phyloP scores from a whole-genome alignment of 2,797 vertebrate genomes.

The Crypturellus tataupa region DNA sequence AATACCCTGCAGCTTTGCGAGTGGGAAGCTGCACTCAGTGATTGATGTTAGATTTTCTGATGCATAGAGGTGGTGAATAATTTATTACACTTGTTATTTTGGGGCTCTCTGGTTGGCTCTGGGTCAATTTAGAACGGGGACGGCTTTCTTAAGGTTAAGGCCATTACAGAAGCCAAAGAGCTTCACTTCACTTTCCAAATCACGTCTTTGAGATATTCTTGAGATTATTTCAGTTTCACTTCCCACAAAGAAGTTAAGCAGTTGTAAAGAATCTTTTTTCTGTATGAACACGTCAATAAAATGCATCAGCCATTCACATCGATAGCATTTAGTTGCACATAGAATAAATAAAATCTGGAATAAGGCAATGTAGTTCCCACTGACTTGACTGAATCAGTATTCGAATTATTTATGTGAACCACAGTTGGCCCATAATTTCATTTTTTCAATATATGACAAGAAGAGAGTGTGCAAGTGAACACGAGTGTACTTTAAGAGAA shows the following conservation, averaged over 20 bases:
- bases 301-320: not conserved
- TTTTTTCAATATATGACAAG: not conserved
- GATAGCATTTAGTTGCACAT: not conserved
- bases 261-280: not conserved
- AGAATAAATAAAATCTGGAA: not conserved
- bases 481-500: not conserved
- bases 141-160: not conserved
- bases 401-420: not conserved
- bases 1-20: not conserved
- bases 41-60: not conserved
- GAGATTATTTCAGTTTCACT: not conserved
- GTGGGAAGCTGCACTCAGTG: not conserved
- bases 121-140: not conserved
- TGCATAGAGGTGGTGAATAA: slow-evolving; percentile 16
- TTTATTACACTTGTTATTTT: slow-evolving; percentile 27
- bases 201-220: not conserved
- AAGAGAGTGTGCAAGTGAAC: fast-evolving
- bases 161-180: slow-evolving; percentile 18
- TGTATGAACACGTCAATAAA: not conserved
- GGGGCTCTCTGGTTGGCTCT: not conserved
- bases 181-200: not conserved
- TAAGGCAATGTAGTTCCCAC: not conserved
- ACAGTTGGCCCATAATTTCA: not conserved
- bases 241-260: not conserved
- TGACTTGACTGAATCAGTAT: not conserved